These are phyloP conservation scores for Rafetus swinhoei DNA, from an alignment of 2,113 vertebrate genomes.

Conservation along the genomic window DNA sequence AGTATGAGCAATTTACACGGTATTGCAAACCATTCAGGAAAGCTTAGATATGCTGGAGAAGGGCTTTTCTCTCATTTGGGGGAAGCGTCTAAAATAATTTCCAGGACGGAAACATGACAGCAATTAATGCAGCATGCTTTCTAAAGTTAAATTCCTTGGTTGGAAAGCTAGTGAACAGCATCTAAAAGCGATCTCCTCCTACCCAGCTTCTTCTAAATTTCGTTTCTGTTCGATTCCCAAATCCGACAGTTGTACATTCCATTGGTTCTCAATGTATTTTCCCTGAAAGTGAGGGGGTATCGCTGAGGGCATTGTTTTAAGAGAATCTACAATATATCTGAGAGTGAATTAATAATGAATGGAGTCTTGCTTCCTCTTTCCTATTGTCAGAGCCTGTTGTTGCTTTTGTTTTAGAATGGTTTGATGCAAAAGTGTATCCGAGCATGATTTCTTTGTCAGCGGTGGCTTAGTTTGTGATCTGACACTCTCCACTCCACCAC, in stretches of 20 bases:
- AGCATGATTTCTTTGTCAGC: slow-evolving; percentile 31
- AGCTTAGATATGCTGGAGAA: not conserved
- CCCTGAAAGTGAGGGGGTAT: slow-evolving; percentile 17
- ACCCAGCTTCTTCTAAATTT: not conserved
- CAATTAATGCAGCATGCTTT: not conserved
- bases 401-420: slow-evolving; percentile 10
- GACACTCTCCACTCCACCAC: not conserved
- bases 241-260: slow-evolving; percentile 24
- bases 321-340: not conserved
- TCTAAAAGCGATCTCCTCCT: not conserved
- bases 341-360: slow-evolving; percentile 26
- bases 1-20: slow-evolving; percentile 8
- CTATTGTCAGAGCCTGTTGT: not conserved
- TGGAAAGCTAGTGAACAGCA: slow-evolving; percentile 31
- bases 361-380: not conserved
- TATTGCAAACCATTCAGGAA: not conserved
- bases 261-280: slow-evolving; percentile 10
- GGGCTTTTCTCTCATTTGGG: slow-evolving; percentile 5
- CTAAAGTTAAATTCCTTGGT: slow-evolving; percentile 62
- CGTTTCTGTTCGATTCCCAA: not conserved
- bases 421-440: not conserved
- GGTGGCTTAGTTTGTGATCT: not conserved
- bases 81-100: not conserved
- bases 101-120: slow-evolving; percentile 16
- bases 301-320: not conserved